Percentiles rank a stretch among this genome's conserved stretches.
phyloP scores from a whole-genome alignment of 2,797 vertebrate genomes.

The Spinus pinus region DNA sequence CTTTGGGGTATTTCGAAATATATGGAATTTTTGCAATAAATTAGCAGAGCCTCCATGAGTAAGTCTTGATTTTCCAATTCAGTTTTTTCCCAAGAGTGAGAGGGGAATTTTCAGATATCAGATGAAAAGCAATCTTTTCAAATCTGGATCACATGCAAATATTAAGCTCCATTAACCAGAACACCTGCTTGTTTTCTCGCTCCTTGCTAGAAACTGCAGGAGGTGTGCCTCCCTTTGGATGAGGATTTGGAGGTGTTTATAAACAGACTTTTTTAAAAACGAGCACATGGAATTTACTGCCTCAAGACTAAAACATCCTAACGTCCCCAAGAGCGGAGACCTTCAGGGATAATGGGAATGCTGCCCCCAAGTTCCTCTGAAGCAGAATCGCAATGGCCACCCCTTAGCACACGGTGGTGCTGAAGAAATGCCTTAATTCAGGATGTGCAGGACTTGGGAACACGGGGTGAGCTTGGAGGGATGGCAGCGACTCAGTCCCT shows the following conservation, averaged over 20 bases:
- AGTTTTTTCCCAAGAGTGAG: not conserved
- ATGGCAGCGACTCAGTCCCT: accelerated
- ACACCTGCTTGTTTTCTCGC: not conserved
- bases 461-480: accelerated
- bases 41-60: not conserved
- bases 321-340: not conserved
- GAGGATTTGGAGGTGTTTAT: not conserved
- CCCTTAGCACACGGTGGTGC: conserved; percentile 30
- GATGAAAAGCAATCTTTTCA: not conserved
- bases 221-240: not conserved
- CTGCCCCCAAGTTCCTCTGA: not conserved
- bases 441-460: not conserved
- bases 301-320: not conserved
- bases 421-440: not conserved
- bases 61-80: not conserved
- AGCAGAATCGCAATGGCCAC: not conserved
- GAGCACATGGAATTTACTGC: not conserved
- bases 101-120: not conserved
- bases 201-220: not conserved
- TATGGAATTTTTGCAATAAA: not conserved
- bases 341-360: not conserved
- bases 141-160: not conserved
- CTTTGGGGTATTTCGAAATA: not conserved
- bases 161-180: not conserved
- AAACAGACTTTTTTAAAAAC: not conserved